Base-by-base conservation (phyloP, 2,888 invertebrate genomes). In the Malthinus flaveolus region DNA sequence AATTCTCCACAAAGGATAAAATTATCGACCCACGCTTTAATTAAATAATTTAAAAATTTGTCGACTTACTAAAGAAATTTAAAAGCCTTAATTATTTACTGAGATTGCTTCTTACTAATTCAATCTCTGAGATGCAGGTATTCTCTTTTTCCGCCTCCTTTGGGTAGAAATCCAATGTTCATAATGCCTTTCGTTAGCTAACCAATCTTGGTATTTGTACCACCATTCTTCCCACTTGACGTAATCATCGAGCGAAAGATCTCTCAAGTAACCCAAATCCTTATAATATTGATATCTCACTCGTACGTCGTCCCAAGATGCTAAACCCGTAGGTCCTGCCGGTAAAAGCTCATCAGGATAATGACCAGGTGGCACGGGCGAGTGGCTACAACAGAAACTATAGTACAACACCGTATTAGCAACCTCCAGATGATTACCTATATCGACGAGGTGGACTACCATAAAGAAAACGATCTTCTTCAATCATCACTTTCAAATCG, bases 151-250 rank as follows among this genome's bases (percentile, higher is more conserved):
- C 44, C 75, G 62, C 61, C 73, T 59, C 73, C 75, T 61, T 70
- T 83, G 71, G 80, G 79, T 71, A 63, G 78, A 78, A 35, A 84
- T 83, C 88, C 88, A 89, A 46, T 88, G 86, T 73, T 89, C 88
- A 76, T 88, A 89, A 32, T 87, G 89, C 39, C 89, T 82, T 75
- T 90, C 90, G n/a, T 88, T 84, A 65, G 93, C 92, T 69, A 93
- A 77, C 93, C 93, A 94, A 77, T 93, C 93, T 76, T 93, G 92
- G 76, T 94, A 94, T 70, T 90, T 89, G 80, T 93, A 93, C 93
- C 93, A 94, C 94, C 94, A 94, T 75, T 93, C 93, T 78, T 94
- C 94, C 93, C 94, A 94, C 77, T 93, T 93, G 61, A 93, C 86
- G 75, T 93, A 94, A 77, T 94, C 93, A 69, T 92, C 86, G 32